Base-by-base conservation (phyloP, 2,888 invertebrate species). In the Drosophila antonietae region DNA sequence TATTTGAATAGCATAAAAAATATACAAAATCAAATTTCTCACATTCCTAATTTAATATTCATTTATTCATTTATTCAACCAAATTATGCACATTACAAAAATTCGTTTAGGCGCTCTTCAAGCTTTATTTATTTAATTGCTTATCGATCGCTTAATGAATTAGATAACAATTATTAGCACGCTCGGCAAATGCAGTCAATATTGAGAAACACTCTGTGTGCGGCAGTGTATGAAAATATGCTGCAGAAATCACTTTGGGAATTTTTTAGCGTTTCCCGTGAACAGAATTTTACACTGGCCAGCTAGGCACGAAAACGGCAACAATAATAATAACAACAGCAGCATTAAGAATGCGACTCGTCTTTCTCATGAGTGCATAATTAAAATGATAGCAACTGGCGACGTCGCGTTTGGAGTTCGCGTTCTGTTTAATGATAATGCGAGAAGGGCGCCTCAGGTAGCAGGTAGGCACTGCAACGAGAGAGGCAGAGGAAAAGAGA, bases 371-470 rank as follows among this genome's bases (percentile, higher is more conserved):
- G 65, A 62, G 68, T 72, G 70, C 80, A 82, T 88, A 86, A 85
- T 85, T 88, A 83, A 85, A 78, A 68, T 80, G 82, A 88, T 85
- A 88, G 86, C 74, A 71, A 73, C 68, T 65, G 74, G 72, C 73
- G 71, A 84, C 83, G 80, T 81, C 76, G 78, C 78, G 72, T 61
- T 75, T 60, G 37, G 47, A 81, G 73, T 57, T 73, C 58, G 78
- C 72, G 73, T 85, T 88, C 85, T 62, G 81, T 31, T 64, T 85
- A 87, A 85, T 80, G 83, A 85, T 85, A 88, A 88, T 88, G 80
- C 65, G 80, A 80, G 88, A 85, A 85, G 84, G 88, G 86, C 83
- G 74, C 75, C 75, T 85, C 88, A 85, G 75, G 83, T 88, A 85
- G 66, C 84, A 78, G 68, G 28, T 58, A 55, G 20, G 56, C 44